These are phyloP conservation scores for Epinotia bilunana DNA, from an alignment of 2,888 invertebrate species.

Conservation along the genomic window DNA sequence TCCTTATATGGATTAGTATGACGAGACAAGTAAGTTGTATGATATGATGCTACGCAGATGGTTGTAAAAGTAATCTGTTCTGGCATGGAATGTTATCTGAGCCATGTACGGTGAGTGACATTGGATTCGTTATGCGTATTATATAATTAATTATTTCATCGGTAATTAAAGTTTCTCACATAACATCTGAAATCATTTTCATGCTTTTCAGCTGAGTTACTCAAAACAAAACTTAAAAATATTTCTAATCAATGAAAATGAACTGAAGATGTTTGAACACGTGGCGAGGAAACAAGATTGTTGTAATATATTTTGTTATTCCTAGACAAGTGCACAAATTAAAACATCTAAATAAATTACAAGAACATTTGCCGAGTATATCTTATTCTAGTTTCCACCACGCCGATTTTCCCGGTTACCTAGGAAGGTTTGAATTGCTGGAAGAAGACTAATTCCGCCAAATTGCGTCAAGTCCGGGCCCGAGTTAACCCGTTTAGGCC, in stretches of 20 bases:
- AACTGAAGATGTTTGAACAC: background rate
- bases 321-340: background rate
- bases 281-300: background rate
- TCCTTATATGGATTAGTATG: constrained; percentile 33
- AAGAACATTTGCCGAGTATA: background rate
- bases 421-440: constrained; percentile 15
- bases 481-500: constrained; percentile 46
- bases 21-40: constrained; percentile 15
- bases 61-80: constrained; percentile 38
- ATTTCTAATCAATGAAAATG: background rate
- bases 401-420: constrained; percentile 13
- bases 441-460: constrained; percentile 26
- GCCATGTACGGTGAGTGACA: constrained; percentile 3
- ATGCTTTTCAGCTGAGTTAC: background rate
- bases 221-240: background rate
- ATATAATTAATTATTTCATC: background rate
- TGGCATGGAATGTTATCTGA: constrained; percentile 33
- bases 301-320: background rate
- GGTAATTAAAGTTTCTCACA: background rate
- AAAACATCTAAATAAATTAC: background rate
- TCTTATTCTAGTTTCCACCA: no score
- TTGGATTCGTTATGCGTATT: constrained; percentile 25
- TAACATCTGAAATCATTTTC: background rate
- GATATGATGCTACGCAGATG: constrained; percentile 36
- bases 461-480: constrained; percentile 35